Conservation (phyloP, 1,140 invertebrate genomes). For the Diachasmimorpha longicaudata region DNA sequence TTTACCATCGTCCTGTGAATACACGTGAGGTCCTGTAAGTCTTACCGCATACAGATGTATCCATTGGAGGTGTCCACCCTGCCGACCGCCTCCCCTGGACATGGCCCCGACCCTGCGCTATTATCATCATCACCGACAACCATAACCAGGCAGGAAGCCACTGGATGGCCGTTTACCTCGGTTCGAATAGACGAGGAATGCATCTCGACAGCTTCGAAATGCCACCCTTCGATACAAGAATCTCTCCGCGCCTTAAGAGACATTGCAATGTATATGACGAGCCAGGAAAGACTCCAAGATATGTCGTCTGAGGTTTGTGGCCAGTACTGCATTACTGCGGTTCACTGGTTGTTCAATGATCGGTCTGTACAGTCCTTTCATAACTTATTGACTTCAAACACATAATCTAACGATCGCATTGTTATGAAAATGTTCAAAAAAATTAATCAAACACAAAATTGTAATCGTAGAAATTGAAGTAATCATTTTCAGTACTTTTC, state of each 20-base stretch:
- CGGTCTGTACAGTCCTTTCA: neutral
- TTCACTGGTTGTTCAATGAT: neutral
- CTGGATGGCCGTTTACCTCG: slow-evolving; percentile 20
- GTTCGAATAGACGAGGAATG: neutral
- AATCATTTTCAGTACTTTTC: neutral
- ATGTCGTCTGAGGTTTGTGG: neutral
- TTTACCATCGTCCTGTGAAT: neutral
- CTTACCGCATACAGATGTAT: neutral
- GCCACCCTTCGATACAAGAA: too few species aligned
- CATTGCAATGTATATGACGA: too few species aligned
- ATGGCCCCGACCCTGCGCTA: too few species aligned
- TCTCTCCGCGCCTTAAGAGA: too few species aligned
- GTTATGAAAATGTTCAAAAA: neutral
- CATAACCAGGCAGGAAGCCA: slow-evolving; percentile 13
- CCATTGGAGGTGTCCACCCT: neutral
- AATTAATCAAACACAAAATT: neutral
- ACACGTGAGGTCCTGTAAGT: neutral
- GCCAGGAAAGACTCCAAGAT: too few species aligned
- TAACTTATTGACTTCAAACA: neutral
- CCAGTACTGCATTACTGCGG: neutral
- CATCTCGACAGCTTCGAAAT: slow-evolving; percentile 6
- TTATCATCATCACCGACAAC: slow-evolving; percentile 23
- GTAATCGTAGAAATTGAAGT: neutral
- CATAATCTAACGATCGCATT: neutral
- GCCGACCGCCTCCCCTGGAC: slow-evolving; percentile 3